Evolutionary conservation across 1,140 invertebrate species (phyloP), one percentile per base, ranked within the genome.

Genomic region (Colletes latitarsis): DNA sequence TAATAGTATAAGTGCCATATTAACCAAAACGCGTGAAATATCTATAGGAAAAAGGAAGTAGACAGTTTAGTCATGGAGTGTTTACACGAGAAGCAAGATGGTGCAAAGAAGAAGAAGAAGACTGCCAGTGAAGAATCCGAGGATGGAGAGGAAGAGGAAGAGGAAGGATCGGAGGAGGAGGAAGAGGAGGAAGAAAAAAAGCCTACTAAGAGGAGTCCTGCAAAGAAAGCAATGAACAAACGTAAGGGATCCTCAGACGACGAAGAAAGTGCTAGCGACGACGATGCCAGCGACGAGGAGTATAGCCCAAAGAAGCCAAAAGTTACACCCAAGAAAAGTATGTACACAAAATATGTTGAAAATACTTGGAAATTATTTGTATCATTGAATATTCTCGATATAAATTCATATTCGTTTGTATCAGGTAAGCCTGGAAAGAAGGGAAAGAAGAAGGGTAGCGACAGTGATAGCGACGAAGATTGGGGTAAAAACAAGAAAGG

Each of bases 51-150:
- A 93, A 97, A 97, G 91, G 95, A 98, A 90, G 96, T 98, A 43
- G 97, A 98, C 87, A 95, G 96, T 83, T 92, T 98, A 57, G 96
- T 98, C 0, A 97, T 98, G 96, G 96, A 96, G 79, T 95, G 94
- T 84, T 93, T 96, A 58, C 94, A 95, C 88, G 94, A 95, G 58
- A 95, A 95, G 83, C 93, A 94, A 82, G 94, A 94, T 39, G 89
- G 92, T 71, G 93, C 92, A 62, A 94, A 94, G 74, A 94, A 94
- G 70, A 93, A 92, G 76, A 94, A 94, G 84, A 94, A 94, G 80
- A 92, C 92, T 17, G 92, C 94, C 0, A 94, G 94, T 19, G 94
- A 94, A 72, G 93, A 94, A 17, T 94, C 94, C 0, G 95, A 95
- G 39, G 94, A 95, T 4, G 95, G 95, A 4, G 96, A 96, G 53